These are phyloP conservation scores for Scaptomyza caliginosa DNA, from an alignment of 2,888 invertebrate genomes.

Conservation along the genomic window DNA sequence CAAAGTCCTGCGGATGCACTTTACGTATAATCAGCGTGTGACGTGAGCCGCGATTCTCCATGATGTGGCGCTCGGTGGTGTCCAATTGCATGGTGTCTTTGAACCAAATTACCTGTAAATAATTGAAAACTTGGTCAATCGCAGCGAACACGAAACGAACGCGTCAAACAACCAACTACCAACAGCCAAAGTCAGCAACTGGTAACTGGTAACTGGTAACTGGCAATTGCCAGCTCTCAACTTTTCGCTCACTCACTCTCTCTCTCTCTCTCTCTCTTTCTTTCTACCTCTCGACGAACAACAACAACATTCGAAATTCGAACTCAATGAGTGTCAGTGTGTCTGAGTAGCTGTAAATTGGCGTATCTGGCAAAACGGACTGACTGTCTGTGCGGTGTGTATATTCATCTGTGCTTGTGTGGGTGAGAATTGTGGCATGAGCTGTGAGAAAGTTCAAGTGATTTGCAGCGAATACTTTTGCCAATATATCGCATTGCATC, in stretches of 20 bases:
- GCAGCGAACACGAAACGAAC: conserved; percentile 42
- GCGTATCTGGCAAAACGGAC: conserved; percentile 5
- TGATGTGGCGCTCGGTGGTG: conserved; percentile 88
- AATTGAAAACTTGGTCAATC: conserved; percentile 75
- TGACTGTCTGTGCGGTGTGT: conserved; percentile 5
- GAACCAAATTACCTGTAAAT: conserved; percentile 87
- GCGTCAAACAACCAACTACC: background rate
- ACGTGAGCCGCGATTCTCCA: conserved; percentile 88
- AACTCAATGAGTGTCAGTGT: conserved; percentile 39
- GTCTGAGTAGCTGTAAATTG: conserved; percentile 42
- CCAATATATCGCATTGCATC: conserved; percentile 35
- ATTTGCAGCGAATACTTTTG: conserved; percentile 37
- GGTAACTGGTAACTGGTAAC: background rate
- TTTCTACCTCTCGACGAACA: conserved; percentile 23
- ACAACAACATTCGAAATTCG: conserved; percentile 19
- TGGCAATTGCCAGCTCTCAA: conserved; percentile 1
- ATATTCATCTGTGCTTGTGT: background rate
- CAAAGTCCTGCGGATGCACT: conserved; percentile 88
- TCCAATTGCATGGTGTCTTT: conserved; percentile 88
- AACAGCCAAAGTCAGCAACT: background rate
- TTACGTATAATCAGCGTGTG: conserved; percentile 88
- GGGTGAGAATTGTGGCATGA: conserved; percentile 10
- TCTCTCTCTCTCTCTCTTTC: too few species aligned
- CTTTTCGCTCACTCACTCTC: too few species aligned
- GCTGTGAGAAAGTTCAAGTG: conserved; percentile 44